phyloP scores from a whole-genome alignment of 2,888 invertebrate species.

The Ormyrus pomaceus region DNA sequence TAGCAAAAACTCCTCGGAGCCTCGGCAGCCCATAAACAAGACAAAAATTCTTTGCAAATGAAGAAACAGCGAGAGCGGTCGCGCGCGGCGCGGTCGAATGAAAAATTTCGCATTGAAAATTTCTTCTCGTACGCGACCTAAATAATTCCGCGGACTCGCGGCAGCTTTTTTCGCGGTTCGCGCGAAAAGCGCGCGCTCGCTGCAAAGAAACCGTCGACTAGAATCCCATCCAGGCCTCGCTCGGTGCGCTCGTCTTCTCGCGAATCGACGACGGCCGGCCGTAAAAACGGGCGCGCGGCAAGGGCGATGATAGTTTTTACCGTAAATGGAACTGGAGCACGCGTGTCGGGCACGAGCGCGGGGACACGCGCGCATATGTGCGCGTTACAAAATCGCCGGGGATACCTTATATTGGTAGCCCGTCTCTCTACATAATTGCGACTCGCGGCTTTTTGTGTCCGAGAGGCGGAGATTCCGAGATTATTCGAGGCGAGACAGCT shows the following conservation, averaged over 20 bases:
- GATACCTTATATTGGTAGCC: slow-evolving; percentile 67
- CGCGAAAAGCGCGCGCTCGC: not conserved
- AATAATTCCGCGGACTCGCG: slow-evolving; percentile 43
- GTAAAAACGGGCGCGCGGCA: not conserved
- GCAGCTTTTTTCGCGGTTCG: slow-evolving; percentile 19
- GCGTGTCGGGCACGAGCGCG: slow-evolving; percentile 62
- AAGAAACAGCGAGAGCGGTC: slow-evolving; percentile 25
- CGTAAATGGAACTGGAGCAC: slow-evolving; percentile 72
- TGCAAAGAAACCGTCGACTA: no score
- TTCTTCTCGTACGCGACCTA: slow-evolving; percentile 45
- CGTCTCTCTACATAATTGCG: slow-evolving; percentile 65
- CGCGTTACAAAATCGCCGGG: slow-evolving; percentile 67
- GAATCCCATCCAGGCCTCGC: no score
- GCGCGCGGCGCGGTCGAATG: not conserved
- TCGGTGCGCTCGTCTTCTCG: no score
- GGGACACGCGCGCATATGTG: slow-evolving; percentile 56
- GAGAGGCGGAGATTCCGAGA: not conserved
- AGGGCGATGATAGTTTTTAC: slow-evolving; percentile 63
- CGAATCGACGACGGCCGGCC: no score
- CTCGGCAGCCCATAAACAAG: not conserved
- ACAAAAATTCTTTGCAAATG: slow-evolving; percentile 35
- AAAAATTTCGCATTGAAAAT: slow-evolving; percentile 30
- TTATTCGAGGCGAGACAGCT: no score
- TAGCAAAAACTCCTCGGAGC: slow-evolving; percentile 9
- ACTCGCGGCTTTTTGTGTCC: not conserved